Evolutionary conservation across 2,888 invertebrate species (phyloP), one percentile per base, ranked within the genome.

Genomic region (Noctua janthina): DNA sequence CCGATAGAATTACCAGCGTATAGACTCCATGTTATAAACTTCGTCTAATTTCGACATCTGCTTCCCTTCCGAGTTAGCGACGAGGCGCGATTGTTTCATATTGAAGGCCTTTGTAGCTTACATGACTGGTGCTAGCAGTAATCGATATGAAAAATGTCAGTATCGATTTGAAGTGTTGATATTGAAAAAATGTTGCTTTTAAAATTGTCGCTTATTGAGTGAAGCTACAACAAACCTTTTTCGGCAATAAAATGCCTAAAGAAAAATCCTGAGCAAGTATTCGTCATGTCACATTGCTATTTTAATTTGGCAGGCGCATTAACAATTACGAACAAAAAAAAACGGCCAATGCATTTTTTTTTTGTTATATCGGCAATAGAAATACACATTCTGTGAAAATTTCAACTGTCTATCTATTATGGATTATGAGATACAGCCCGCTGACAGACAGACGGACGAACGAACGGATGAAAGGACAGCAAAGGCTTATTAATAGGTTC

Each of bases 21-120:
- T 64, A 68, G 17, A 74, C 62, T 51, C 54, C 35, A 72, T 78
- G 78, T 64, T 67, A 73, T 49, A 85, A 85, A 82, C 84, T 74
- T 23, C 43, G 51, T 49, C 35, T 56, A 85, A 85, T 78, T 85
- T 81, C 46, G 84, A 85, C 84, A 64, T 49, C 62, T 76, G 82
- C 70, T 85, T 85, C 84, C 84, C 20, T 62, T 35, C 71, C 8
- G 39, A 71, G 72, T 74, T 56, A 43, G 3, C 11, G 77, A 66
- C 59, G 64, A 64, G 67, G 17, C 23, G 23, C 56, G 56, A 76
- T 84, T 81, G 81, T 81, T 75, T 80, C 56, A 77, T 73, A 67
- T 20, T 69, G 76, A 80, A 69, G 5, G 43, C 76, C 54, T 73
- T 67, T 76, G 56, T 71, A 71, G 43, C 49, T 66, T 49, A 51